These are phyloP conservation scores for Carollia perspicillata DNA, from an alignment of 2,113 vertebrate species.

Conservation along the genomic window DNA sequence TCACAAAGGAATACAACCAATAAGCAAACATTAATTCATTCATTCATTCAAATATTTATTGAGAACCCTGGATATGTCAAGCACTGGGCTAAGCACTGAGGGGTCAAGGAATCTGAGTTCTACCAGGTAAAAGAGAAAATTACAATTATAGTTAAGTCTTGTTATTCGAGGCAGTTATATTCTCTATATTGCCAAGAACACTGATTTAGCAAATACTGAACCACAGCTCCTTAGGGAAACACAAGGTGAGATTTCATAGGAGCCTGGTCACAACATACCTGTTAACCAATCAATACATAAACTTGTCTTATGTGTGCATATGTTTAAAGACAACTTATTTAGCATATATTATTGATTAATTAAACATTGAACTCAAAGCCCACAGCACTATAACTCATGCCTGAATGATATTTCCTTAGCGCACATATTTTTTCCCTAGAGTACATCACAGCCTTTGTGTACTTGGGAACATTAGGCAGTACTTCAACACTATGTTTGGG, in stretches of 20 bases:
- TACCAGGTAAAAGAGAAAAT: background rate
- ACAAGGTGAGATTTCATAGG: background rate
- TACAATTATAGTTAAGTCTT: background rate
- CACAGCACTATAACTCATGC: background rate
- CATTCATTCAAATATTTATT: background rate
- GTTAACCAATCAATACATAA: background rate
- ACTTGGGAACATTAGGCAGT: background rate
- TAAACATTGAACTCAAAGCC: background rate
- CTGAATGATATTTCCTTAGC: background rate
- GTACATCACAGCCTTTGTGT: background rate
- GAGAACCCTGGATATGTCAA: background rate
- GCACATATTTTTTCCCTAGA: background rate
- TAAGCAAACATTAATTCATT: background rate
- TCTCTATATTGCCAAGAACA: background rate
- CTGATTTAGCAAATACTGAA: background rate
- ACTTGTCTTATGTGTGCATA: background rate
- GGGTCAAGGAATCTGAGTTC: background rate
- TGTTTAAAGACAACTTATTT: conserved; percentile 9
- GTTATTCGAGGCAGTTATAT: background rate
- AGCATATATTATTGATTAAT: background rate
- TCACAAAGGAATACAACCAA: background rate
- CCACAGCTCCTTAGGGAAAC: background rate
- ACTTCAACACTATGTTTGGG: background rate
- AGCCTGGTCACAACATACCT: background rate
- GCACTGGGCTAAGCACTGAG: background rate